Evolutionary conservation across 2,888 invertebrate species (phyloP).

Genomic region (Chymomyza amoena): DNA sequence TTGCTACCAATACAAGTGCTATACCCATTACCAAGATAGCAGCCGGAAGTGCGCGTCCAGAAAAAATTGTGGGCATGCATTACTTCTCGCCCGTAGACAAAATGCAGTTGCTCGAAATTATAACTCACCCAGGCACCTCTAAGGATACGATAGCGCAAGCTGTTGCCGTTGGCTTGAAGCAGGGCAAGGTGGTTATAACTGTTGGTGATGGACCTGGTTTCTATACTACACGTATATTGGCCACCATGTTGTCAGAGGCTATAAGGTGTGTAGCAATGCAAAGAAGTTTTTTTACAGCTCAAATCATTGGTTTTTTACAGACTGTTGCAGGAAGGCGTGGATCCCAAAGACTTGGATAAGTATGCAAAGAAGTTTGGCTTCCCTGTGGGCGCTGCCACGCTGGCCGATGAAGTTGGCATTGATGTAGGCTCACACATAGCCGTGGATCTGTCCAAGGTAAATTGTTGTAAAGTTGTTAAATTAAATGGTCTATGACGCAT

Average conservation of each 20-base stretch:
- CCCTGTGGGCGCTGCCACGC: slow-evolving; percentile 97
- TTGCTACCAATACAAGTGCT: slow-evolving; percentile 99
- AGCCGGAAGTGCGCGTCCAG: slow-evolving; percentile 94
- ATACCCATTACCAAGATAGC: slow-evolving; percentile 98
- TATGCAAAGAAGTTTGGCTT: slow-evolving; percentile 95
- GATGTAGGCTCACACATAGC: slow-evolving; percentile 97
- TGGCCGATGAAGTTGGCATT: slow-evolving; percentile 97
- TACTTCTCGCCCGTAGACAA: slow-evolving; percentile 99
- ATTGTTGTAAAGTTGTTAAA: neutral
- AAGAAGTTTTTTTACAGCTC: neutral
- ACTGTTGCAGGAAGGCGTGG: slow-evolving; percentile 92
- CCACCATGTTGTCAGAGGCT: slow-evolving; percentile 95
- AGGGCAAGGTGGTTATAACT: slow-evolving; percentile 98
- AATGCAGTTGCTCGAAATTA: slow-evolving; percentile 99
- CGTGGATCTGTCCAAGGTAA: slow-evolving; percentile 86
- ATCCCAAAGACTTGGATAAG: slow-evolving; percentile 92
- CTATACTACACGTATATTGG: slow-evolving; percentile 97
- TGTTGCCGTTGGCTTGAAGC: slow-evolving; percentile 93
- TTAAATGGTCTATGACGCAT: neutral
- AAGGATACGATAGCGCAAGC: slow-evolving; percentile 94
- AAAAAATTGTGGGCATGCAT: slow-evolving; percentile 97
- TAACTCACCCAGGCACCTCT: slow-evolving; percentile 97
- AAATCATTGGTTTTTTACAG: slow-evolving; percentile 37
- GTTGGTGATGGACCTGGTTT: slow-evolving; percentile 99
- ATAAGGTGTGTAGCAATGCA: slow-evolving; percentile 80